Conservation (phyloP, 1,140 invertebrate genomes). For the Papilio helenus region DNA sequence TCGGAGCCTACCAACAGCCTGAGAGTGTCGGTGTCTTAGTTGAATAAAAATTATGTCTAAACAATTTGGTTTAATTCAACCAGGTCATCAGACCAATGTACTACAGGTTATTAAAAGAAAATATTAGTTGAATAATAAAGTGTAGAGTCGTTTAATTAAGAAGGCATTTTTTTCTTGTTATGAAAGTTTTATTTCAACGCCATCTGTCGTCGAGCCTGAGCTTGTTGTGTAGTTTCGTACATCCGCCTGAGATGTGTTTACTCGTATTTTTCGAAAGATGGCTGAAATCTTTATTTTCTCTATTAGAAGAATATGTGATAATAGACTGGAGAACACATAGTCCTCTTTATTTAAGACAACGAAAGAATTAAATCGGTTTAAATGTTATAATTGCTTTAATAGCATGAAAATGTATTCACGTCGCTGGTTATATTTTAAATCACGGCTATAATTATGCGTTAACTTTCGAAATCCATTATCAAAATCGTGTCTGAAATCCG, state of each 20-base stretch:
- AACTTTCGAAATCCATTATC: constrained; percentile 16
- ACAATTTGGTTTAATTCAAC: too few species aligned
- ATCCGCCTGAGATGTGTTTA: background rate
- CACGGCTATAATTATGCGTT: constrained; percentile 1
- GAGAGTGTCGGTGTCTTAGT: too few species aligned
- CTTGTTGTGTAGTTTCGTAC: background rate
- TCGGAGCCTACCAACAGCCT: too few species aligned
- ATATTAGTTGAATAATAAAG: background rate
- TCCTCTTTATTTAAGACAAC: too few species aligned
- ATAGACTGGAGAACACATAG: background rate
- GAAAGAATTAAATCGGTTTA: background rate
- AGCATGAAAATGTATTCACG: background rate
- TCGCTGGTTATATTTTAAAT: constrained; percentile 8
- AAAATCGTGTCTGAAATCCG: constrained; percentile 7
- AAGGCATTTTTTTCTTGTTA: background rate
- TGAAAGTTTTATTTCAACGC: background rate
- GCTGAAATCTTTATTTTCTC: background rate
- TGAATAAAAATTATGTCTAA: too few species aligned
- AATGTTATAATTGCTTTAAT: background rate
- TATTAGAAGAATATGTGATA: background rate
- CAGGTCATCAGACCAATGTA: background rate
- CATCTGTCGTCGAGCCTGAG: background rate
- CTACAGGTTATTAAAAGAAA: background rate
- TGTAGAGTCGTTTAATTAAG: background rate
- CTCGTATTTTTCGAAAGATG: background rate